These are phyloP conservation scores for Diorhabda sublineata DNA, from an alignment of 1,140 invertebrate genomes.

Conservation along the genomic window DNA sequence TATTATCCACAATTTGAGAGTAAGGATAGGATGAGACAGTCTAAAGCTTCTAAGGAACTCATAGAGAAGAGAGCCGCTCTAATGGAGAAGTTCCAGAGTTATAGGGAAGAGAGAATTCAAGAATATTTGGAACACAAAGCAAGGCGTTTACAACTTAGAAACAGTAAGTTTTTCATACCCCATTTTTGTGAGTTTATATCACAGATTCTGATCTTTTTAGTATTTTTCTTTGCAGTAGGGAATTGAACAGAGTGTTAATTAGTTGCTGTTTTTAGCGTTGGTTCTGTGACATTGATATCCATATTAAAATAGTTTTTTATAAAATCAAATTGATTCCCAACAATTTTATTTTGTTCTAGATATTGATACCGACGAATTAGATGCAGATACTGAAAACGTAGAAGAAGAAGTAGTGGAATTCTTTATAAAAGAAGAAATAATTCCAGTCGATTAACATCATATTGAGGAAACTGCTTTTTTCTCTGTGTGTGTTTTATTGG, in stretches of 20 bases:
- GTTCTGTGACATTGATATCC: not conserved
- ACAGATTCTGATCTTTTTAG: no score
- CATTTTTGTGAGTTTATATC: not conserved
- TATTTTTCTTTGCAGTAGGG: no score
- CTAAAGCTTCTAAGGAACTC: conserved; percentile 93
- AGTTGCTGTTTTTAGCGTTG: not conserved
- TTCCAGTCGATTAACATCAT: conserved; percentile 59
- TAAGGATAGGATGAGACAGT: conserved; percentile 89
- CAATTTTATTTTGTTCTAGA: conserved; percentile 57
- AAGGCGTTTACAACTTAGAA: conserved; percentile 76
- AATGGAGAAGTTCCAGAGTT: conserved; percentile 84
- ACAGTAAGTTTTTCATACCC: conserved; percentile 63
- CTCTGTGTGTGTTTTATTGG: conserved; percentile 5
- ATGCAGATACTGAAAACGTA: conserved; percentile 79
- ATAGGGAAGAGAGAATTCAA: conserved; percentile 67
- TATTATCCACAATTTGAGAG: conserved; percentile 94
- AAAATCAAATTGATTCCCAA: not conserved
- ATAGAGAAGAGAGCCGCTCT: conserved; percentile 88
- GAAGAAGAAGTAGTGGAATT: conserved; percentile 96
- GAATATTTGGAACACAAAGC: conserved; percentile 75
- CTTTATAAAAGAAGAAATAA: conserved; percentile 94
- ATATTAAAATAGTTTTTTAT: not conserved
- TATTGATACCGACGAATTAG: conserved; percentile 87
- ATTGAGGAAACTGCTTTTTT: not conserved
- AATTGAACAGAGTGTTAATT: no score